A percentile compares a stretch with the other conserved stretches of the same genome.
Conservation (phyloP, 1,140 invertebrate species). For the Amphibalanus amphitrite region DNA sequence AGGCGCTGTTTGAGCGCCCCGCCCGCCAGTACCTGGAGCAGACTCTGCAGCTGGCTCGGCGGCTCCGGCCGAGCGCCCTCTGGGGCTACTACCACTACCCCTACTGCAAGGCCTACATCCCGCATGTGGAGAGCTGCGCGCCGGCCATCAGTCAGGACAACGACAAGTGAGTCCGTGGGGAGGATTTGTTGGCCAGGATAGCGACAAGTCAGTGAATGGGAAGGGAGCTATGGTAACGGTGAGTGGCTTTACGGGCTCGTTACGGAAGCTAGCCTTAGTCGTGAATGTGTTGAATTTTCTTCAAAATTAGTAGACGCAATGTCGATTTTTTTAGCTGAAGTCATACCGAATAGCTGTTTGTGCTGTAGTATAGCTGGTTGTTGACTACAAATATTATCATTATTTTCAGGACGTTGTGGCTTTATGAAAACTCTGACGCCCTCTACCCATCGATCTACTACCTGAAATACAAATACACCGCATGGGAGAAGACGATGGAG, state of each 20-base stretch:
- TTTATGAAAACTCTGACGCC: background rate
- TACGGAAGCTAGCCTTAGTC: too few species aligned
- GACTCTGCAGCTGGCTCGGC: slow-evolving; percentile 40
- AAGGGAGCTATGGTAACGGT: too few species aligned
- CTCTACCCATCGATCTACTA: background rate
- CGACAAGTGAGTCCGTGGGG: background rate
- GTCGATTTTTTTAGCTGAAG: too few species aligned
- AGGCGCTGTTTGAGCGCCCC: slow-evolving; percentile 34
- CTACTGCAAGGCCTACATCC: slow-evolving; percentile 53
- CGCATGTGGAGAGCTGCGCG: slow-evolving; percentile 13
- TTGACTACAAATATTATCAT: too few species aligned
- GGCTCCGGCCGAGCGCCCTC: slow-evolving; percentile 40
- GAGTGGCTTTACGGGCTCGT: too few species aligned
- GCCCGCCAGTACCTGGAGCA: slow-evolving; percentile 44
- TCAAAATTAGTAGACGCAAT: too few species aligned
- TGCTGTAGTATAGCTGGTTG: too few species aligned
- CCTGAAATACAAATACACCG: background rate
- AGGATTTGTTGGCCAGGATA: too few species aligned
- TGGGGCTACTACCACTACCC: slow-evolving; percentile 73
- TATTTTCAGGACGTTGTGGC: background rate
- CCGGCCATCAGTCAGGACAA: background rate
- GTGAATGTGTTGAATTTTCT: too few species aligned
- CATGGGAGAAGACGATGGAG: background rate
- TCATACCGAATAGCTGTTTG: too few species aligned
- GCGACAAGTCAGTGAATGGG: too few species aligned